Percentiles rank a stretch among this genome's conserved stretches.
These are phyloP conservation scores for Sisyra terminalis DNA, from an alignment of 2,888 invertebrate genomes.

Conservation along the genomic window DNA sequence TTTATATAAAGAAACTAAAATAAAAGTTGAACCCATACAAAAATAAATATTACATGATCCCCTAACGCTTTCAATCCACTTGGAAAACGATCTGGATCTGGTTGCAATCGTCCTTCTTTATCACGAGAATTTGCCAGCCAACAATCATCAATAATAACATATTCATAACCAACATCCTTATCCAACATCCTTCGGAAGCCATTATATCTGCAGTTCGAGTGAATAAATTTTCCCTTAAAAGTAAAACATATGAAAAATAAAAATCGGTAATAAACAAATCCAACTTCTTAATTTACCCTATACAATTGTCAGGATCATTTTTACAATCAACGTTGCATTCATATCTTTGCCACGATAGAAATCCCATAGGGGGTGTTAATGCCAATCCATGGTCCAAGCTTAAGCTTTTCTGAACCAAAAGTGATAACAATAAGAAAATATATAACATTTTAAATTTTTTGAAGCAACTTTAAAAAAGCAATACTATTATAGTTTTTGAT, in stretches of 20 bases:
- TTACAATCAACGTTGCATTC: constrained; percentile 46
- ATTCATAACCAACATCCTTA: constrained; percentile 39
- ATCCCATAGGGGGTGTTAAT: constrained; percentile 54
- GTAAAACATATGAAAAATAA: neutral
- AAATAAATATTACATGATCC: constrained; percentile 34
- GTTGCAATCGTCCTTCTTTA: constrained; percentile 27
- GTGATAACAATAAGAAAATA: too few relatives aligned
- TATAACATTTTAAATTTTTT: too few relatives aligned
- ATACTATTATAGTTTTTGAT: too few relatives aligned
- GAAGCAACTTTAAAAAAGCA: too few relatives aligned
- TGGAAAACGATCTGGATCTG: constrained; percentile 40
- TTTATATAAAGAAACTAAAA: neutral
- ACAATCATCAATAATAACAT: constrained; percentile 42
- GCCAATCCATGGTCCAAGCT: constrained; percentile 44
- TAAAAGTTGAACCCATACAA: constrained; percentile 1
- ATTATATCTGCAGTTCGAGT: constrained; percentile 35
- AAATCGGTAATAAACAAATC: neutral
- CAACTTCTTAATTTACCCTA: constrained; percentile 30
- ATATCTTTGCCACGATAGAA: constrained; percentile 53
- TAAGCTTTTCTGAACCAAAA: neutral
- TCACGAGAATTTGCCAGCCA: constrained; percentile 37
- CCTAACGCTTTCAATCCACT: constrained; percentile 39
- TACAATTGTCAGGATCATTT: constrained; percentile 44
- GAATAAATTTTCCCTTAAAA: constrained; percentile 34
- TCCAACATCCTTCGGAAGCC: constrained; percentile 41